Evolutionary conservation across 23 tunicate genomes (phyloP), one percentile per base, ranked within the genome.

Genomic region (Trididemnum miniatum): DNA sequence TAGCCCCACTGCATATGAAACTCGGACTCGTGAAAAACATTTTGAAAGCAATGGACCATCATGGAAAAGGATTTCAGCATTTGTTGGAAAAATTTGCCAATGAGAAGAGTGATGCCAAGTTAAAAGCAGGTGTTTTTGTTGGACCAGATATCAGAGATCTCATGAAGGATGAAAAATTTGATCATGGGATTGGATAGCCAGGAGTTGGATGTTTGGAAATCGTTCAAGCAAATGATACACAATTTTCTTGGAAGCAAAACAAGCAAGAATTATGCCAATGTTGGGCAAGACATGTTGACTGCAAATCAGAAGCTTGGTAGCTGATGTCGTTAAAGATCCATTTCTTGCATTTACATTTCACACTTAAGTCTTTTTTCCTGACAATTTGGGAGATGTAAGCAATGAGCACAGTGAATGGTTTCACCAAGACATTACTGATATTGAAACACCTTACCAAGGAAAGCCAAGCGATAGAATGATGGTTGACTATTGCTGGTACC

Each of bases 251-350:
- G 75, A 35, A 80, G 59, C 75, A 20, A 34, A 31, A 80, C 32
- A 65, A 31, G 2, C 29, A 0, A 65, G 35, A 1, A 80, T 35
- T 80, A 35, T 65, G 76, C 59, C 24, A 76, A 80, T 64, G 35
- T 65, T 31, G 59, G 65, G 36, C 23, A 80, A 35, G 59, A 80
- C 30, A 64, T 80, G 84, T 65, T 80, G 59, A 37, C 23, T 22
- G 76, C 84, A 35, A 65, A 80, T 37, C 59, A 35, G 59, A 36
- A 54, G 59, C 31, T 80, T 0, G 84, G 59, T 22, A n/a, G 60
- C 27, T 28, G 84, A 80, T 80, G 84, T 80, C 84, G 35, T 35
- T 64, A n/a, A 80, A 80, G 35, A 64, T 65, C 7, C 84, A 80
- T 35, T 80, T 80, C 32, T 26, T 80, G 39, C 66, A 77, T 29